Evolutionary conservation across 2,888 invertebrate genomes (phyloP), one percentile per base, ranked within the genome.

Genomic region (Cryptus armator): DNA sequence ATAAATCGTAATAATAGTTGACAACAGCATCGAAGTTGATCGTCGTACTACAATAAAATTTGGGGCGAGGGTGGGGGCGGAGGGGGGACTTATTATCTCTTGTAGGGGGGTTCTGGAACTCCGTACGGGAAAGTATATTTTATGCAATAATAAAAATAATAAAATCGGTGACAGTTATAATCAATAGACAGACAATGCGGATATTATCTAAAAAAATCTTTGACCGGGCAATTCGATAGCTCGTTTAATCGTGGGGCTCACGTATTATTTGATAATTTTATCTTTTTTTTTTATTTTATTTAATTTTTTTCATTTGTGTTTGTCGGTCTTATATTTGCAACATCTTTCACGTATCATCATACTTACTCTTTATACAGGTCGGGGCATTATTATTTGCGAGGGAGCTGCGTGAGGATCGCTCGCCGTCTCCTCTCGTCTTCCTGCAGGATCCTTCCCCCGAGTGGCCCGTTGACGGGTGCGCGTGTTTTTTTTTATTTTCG

Each of bases 281-380:
- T 86, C 6, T 14, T 88, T 89, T 88, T 86, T 79, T 87, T 80
- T 86, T 87, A 86, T 87, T 89, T 87, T 88, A 80, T 85, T 87
- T 83, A 84, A 88, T 87, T 77, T 85, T 84, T 86, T 84, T 86
- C 66, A 76, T 80, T 88, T 81, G 86, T 85, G 74, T 84, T 76
- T 46, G 86, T 87, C 80, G 84, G 87, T 86, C 83, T 84, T 85
- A 86, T 81, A 68, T 68, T 59, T 84, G 74, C 88, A 87, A 81
- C 81, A 84, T 53, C 43, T 78, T 77, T 77, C 76, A 62, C 62
- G 51, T 62, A 66, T 76, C 72, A 75, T 75, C 90, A 92, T 92
- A 93, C 92, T 93, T 92, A 93, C 92, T 92, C 90, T 92, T 92
- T 92, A 92, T 92, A 93, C 92, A 93, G 92, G 92, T 92, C 91